These are phyloP conservation scores for Lasioglossum villosulum DNA, from an alignment of 2,888 invertebrate genomes.

Conservation along the genomic window DNA sequence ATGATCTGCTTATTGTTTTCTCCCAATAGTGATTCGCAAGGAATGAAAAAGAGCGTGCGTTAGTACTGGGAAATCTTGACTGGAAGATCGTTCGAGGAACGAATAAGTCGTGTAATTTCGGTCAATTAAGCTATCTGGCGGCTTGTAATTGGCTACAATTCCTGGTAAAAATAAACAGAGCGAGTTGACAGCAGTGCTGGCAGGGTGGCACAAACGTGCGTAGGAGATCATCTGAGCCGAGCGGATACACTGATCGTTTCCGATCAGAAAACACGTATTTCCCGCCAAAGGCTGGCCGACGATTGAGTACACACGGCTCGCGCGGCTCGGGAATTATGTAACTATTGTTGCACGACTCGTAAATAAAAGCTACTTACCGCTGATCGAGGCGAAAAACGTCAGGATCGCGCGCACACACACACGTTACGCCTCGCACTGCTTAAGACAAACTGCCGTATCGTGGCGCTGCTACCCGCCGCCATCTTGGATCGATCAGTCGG, in stretches of 20 bases:
- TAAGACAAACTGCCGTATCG: constrained; percentile 71
- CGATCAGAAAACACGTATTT: constrained; percentile 43
- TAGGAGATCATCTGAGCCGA: constrained; percentile 70
- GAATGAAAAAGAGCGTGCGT: constrained; percentile 11
- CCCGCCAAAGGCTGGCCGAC: constrained; percentile 54
- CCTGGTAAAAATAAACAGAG: constrained; percentile 71
- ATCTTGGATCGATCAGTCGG: constrained; percentile 74
- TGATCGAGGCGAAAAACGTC: constrained; percentile 82
- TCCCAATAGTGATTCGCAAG: not conserved
- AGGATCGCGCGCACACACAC: constrained; percentile 78
- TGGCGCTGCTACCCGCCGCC: constrained; percentile 70
- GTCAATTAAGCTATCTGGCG: constrained; percentile 52
- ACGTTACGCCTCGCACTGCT: constrained; percentile 72
- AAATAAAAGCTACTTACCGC: constrained; percentile 83
- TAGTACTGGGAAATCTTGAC: constrained; percentile 38
- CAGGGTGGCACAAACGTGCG: constrained; percentile 75
- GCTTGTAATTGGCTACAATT: constrained; percentile 61
- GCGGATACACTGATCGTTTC: constrained; percentile 42
- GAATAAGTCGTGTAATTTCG: constrained; percentile 39
- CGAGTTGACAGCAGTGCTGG: constrained; percentile 65
- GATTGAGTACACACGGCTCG: constrained; percentile 47
- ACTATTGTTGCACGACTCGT: constrained; percentile 78
- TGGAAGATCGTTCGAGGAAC: constrained; percentile 24
- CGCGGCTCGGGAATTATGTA: constrained; percentile 78
- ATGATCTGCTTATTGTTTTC: constrained; percentile 36